Percentiles rank a stretch among this genome's conserved stretches.
Evolutionary conservation across 2,797 vertebrate genomes (phyloP).

Genomic region (Pseudotriccus pelzelni): DNA sequence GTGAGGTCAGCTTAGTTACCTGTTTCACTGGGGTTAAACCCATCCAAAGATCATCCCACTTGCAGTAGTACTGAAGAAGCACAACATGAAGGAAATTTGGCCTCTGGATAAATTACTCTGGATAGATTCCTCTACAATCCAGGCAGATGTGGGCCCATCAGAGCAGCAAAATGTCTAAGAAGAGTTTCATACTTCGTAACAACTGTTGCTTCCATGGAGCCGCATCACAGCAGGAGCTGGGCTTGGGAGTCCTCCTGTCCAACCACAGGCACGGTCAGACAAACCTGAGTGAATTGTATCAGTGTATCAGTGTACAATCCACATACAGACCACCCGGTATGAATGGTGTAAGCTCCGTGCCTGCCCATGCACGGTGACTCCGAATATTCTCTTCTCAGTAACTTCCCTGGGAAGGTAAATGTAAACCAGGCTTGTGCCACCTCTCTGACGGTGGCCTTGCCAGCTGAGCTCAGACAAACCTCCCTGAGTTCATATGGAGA

Average conservation of each 20-base stretch:
- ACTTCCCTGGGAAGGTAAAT: background rate
- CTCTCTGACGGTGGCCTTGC: background rate
- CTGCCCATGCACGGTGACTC: accelerated
- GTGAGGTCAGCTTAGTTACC: background rate
- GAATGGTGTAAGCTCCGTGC: background rate
- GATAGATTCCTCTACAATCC: background rate
- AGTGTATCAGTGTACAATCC: background rate
- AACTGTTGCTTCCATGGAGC: background rate
- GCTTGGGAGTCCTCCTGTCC: background rate
- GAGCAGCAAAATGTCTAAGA: background rate
- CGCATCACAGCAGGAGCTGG: background rate
- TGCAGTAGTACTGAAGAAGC: background rate
- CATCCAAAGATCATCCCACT: background rate
- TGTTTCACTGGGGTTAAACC: background rate
- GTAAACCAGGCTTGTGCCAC: background rate
- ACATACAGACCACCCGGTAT: background rate
- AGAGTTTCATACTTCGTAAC: background rate
- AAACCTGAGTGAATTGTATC: background rate
- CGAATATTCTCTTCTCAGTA: background rate
- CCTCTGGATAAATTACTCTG: background rate
- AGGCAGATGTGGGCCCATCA: background rate
- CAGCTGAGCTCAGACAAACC: background rate
- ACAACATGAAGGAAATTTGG: background rate
- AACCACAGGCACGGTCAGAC: background rate
- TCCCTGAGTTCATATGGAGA: background rate